Base-by-base conservation (phyloP, 2,888 invertebrate species). In the Macroteleia sp. region DNA sequence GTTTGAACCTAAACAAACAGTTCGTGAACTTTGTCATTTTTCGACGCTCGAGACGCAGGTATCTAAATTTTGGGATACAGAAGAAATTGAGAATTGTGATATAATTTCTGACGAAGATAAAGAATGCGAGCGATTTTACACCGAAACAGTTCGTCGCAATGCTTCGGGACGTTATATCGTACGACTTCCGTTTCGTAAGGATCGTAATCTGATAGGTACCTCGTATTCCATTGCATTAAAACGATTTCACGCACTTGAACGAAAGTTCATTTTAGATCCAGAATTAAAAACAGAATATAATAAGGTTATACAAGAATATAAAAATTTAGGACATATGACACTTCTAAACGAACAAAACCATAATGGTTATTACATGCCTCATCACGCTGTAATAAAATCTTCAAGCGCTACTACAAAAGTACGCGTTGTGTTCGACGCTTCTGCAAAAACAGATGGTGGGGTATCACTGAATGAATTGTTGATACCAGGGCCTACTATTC, bases 241-340 rank as follows among this genome's bases (percentile, higher is more conserved):
- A 44, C 3, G 44, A 44, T 25, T 44, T 44, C 17, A 44, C 5
- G 25, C 44, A 6, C 17, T 44, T 3, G 44, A 44, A 25, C 44
- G 22, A 25, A 22, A 44, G 25, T 44, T n/a, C 1, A 41, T 3
- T 14, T 17, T 25, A 3, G 14, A 44, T 44, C 22, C 14, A 6
- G 8, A 44, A 25, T 44, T 44, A 44, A 42, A 42, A 20, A 9
- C 3, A 1, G 44, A 44, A 25, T 44, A 44, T 12, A 0, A 22
- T 6, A 25, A 12, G 5, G 25, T 44, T 0, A 25, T 44, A 2
- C 44, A 44, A 12, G 44, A 44, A 22, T 44, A 44, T 17, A 4
- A n/a, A 1, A 19, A 44, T 25, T 25, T 44, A 4, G 22, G 44
- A 1, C 44, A 44, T 8, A 12, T 25, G 12, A 10, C 44, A 8